Evolutionary conservation across 2,113 vertebrate species (phyloP).

Genomic region (Oreocharis arfaki): DNA sequence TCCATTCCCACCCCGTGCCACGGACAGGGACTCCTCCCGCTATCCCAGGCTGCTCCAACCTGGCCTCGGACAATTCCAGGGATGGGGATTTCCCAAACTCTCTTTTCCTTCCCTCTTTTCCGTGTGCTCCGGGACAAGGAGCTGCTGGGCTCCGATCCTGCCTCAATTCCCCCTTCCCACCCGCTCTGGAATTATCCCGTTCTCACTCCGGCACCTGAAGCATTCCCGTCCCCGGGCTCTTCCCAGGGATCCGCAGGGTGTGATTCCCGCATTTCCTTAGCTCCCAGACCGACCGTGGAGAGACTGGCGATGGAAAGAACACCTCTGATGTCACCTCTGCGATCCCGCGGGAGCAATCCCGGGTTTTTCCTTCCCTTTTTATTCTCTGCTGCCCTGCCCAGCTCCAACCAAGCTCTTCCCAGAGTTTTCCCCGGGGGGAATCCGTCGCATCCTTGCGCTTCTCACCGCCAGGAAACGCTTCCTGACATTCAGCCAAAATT

Average conservation of each 20-base stretch:
- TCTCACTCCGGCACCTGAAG: background rate
- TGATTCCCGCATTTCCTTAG: background rate
- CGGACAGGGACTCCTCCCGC: background rate
- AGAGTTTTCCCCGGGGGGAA: background rate
- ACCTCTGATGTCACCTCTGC: slow-evolving; percentile 34
- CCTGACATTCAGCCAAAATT: slow-evolving; percentile 14
- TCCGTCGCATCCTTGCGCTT: background rate
- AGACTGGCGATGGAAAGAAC: slow-evolving; percentile 38
- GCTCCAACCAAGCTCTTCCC: background rate
- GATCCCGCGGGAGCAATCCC: background rate
- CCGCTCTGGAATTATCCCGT: background rate
- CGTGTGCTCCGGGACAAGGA: background rate
- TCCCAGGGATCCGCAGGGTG: background rate
- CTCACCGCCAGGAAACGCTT: background rate
- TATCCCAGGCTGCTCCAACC: background rate
- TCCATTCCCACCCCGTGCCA: background rate
- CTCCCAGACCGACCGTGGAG: background rate
- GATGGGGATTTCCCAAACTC: background rate
- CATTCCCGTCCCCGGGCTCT: background rate
- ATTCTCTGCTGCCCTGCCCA: background rate
- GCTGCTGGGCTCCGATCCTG: background rate
- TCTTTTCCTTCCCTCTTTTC: background rate
- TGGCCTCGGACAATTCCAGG: background rate
- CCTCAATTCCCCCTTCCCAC: fast-evolving
- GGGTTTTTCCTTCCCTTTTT: background rate